Conservation (phyloP, 2,888 invertebrate species). For the Nasonovia ribisnigri region DNA sequence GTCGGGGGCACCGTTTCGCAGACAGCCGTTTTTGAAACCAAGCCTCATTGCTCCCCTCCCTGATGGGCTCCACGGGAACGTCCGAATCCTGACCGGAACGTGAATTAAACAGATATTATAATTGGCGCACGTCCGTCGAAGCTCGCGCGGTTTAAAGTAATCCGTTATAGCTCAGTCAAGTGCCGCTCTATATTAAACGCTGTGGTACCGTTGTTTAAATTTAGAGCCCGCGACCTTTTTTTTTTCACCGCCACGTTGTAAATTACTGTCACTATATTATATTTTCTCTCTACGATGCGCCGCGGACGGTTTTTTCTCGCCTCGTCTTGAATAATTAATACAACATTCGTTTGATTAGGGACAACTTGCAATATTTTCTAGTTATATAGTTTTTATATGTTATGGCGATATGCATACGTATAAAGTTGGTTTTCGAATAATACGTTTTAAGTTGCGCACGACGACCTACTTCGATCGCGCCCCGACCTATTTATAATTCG, state of each 20-base stretch:
- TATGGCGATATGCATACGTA: not conserved
- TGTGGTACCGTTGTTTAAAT: slow-evolving; percentile 61
- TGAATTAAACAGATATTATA: slow-evolving; percentile 19
- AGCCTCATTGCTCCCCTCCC: not conserved
- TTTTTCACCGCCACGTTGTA: slow-evolving; percentile 17
- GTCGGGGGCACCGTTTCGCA: not conserved
- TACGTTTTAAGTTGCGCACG: not conserved
- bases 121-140: slow-evolving; percentile 44
- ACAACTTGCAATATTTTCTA: not conserved
- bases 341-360: not conserved
- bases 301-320: not conserved
- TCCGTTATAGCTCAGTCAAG: slow-evolving; percentile 51
- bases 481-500: not conserved
- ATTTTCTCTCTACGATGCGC: not conserved
- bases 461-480: slow-evolving; percentile 1
- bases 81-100: slow-evolving; percentile 50
- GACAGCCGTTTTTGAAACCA: not conserved
- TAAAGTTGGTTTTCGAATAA: not conserved
- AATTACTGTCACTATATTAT: not conserved
- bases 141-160: slow-evolving; percentile 26
- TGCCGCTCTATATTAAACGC: slow-evolving; percentile 40
- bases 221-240: slow-evolving; percentile 53
- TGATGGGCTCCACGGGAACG: not conserved
- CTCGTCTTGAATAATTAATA: not conserved
- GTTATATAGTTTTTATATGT: not conserved